Base-by-base conservation (phyloP, 2,113 vertebrate species). In the Maccullochella peelii region DNA sequence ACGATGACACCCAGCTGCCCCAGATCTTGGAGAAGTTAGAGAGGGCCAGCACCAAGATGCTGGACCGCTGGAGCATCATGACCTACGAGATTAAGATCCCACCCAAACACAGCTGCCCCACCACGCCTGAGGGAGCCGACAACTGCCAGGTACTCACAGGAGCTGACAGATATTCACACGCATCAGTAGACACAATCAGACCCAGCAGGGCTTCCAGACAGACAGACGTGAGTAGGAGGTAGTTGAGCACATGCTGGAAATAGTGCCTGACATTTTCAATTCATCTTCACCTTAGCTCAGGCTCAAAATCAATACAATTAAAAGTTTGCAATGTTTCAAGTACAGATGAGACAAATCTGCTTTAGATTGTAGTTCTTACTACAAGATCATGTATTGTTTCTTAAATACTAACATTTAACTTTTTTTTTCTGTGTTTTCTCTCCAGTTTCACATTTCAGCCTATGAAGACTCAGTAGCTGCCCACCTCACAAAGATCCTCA, bases 31-130 rank as follows among this genome's bases (percentile, higher is more conserved):
- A 99, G 93, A 99, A 99, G 90, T 91, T 99, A 78, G 98, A 99
- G 94, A 91, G 98, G 76, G 98, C 98, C 90, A 99, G 98, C 87
- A 99, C 98, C 0, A 99, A 99, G 94, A 99, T 99, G 98, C 80
- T 99, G 88, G 98, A 99, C 95, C 97, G 98, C 90, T 99, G 98
- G 98, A 99, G 98, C 94, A 99, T 99, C 95, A 99, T 99, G 98
- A 99, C 98, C 1, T 99, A 99, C 87, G 98, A 99, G 94, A 96
- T 99, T 79, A 99, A 98, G 95, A 96, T 99, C 92, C 97, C 97
- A 72, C 90, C 96, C 79, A 99, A 99, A 91, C 93, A 96, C 91
- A 95, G 97, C 93, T 97, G 97, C 93, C 96, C 97, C 12, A 94
- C 95, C 85, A 96, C 96, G 79, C 94, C 96, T 49, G 98, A 97